Base-by-base conservation (phyloP, 2,888 invertebrate genomes). In the Deroplatys truncata region DNA sequence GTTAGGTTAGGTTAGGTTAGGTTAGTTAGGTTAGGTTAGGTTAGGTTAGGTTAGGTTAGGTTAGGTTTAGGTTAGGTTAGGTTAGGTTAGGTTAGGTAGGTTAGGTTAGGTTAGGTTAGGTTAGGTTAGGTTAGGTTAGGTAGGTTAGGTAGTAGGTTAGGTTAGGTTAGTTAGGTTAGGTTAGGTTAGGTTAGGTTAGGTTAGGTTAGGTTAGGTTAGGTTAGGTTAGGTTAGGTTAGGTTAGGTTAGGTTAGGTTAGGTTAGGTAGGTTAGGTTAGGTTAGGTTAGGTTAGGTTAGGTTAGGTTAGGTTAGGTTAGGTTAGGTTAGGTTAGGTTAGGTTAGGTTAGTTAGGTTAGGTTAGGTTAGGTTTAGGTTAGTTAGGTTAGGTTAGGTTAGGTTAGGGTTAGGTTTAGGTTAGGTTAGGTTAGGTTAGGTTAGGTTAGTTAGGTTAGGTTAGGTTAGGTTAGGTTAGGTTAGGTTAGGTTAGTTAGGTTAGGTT, bases 51-150 rank as follows among this genome's bases (percentile, higher is more conserved):
- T 35, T 35, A 35, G 35, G 35, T 35, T 35, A 35, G 35, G 35
- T 35, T 35, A 35, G 35, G 35, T 35, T 83, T 83, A 83, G 83
- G 83, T 83, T 83, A 83, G 83, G 83, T 83, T 83, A 83, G 88
- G 35, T 35, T 35, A 35, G 35, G 35, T 35, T 35, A 35, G 35
- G 35, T 35, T 35, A 89, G 89, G 90, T 89, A 88, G 90, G 89
- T 90, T 91, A 89, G 90, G 90, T 90, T 90, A 86, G 90, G 90
- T 90, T 91, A 89, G 90, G 90, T 90, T 90, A 89, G 89, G 90
- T 83, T 83, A 83, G 83, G 83, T 83, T 28, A 28, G 83, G n/a
- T 83, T 28, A 28, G 83, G n/a, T 83, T 28, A 28, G 83, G n/a
- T 8, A 9, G 35, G 5, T 35, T 8, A 9, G 35, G 5, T 8